Conservation (phyloP, 2,888 invertebrate genomes). For the Hoplodrina blanda region DNA sequence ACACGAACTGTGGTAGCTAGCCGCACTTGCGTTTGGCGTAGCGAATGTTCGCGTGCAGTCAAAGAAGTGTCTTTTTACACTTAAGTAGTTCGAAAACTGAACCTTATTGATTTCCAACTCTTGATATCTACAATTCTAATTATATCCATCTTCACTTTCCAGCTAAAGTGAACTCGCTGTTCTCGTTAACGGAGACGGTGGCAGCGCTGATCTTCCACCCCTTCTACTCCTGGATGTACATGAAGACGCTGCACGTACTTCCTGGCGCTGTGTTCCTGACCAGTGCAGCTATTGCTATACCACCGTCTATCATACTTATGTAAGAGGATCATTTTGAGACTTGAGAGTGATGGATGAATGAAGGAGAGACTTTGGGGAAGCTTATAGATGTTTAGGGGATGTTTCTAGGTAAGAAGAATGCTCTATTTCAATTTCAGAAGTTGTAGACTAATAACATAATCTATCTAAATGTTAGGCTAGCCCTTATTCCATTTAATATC, state of each 20-base stretch:
- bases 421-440: too few relatives aligned
- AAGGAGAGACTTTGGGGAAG: not conserved
- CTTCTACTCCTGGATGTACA: conserved; percentile 86
- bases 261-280: conserved; percentile 84
- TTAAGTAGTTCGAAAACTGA: too few relatives aligned
- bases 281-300: conserved; percentile 80
- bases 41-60: too few relatives aligned
- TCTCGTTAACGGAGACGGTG: conserved; percentile 85
- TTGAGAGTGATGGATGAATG: not conserved
- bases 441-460: too few relatives aligned
- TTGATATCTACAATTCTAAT: not conserved
- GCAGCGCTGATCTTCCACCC: conserved; percentile 85
- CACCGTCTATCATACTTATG: conserved; percentile 80
- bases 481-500: too few relatives aligned
- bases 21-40: too few relatives aligned
- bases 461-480: too few relatives aligned
- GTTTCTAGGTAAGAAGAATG: too few relatives aligned
- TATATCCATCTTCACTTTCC: conserved; percentile 53
- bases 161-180: conserved; percentile 87
- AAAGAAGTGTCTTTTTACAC: too few relatives aligned
- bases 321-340: conserved; percentile 65
- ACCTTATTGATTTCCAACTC: not conserved
- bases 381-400: too few relatives aligned
- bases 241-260: conserved; percentile 82
- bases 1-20: too few relatives aligned